phyloP scores from a whole-genome alignment of 2,113 vertebrate species.

The Eulacestoma nigropectus region DNA sequence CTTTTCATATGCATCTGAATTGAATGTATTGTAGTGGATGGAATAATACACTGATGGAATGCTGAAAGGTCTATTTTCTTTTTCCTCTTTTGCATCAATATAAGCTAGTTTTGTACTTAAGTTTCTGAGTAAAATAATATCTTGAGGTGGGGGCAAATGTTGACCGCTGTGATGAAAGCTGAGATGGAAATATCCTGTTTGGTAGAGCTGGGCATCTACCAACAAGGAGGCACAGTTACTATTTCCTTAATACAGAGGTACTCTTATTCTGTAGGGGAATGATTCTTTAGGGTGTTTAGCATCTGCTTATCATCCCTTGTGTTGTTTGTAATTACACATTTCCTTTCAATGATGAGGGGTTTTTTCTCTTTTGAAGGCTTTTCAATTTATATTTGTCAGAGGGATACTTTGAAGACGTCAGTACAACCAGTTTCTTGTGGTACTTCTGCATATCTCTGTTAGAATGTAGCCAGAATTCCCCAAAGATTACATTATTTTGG shows the following conservation, averaged over 20 bases:
- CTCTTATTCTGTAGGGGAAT: background rate
- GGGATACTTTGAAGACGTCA: background rate
- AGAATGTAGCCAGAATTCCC: background rate
- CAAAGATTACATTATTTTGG: background rate
- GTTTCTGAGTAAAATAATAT: background rate
- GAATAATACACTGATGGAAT: background rate
- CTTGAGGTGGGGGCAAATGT: background rate
- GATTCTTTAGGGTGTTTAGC: background rate
- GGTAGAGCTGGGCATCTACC: background rate
- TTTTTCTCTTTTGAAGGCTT: background rate
- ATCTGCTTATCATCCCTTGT: background rate
- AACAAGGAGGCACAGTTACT: background rate
- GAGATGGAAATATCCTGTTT: background rate
- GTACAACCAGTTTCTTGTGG: background rate
- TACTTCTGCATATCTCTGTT: background rate
- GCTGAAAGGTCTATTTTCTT: background rate
- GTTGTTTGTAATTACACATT: background rate
- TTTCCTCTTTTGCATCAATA: background rate
- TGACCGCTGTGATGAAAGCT: background rate
- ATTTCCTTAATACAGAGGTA: background rate
- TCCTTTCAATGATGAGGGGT: background rate
- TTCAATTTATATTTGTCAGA: background rate
- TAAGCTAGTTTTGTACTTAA: background rate
- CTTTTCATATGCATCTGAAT: constrained; percentile 17
- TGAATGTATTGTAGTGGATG: background rate